Evolutionary conservation across 2,888 invertebrate genomes (phyloP).

Genomic region (Pycnomerus fuliginosus): DNA sequence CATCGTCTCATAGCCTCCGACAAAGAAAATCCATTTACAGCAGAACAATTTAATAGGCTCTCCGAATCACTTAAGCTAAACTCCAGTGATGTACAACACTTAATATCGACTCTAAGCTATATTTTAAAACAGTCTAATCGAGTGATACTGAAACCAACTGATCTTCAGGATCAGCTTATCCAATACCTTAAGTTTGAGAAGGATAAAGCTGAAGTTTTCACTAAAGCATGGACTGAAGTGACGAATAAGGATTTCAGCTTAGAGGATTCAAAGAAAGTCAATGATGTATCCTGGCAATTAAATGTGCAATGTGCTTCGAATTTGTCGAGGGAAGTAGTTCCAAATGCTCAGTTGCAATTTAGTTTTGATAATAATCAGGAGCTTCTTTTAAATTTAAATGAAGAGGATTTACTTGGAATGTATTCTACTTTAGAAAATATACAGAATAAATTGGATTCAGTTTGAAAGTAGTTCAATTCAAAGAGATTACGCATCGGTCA

Average conservation of each 20-base stretch:
- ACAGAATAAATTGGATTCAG: no score
- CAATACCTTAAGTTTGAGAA: slow-evolving; percentile 54
- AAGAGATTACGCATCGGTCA: no score
- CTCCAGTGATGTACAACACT: slow-evolving; percentile 32
- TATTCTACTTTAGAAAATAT: no score
- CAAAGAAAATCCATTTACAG: slow-evolving; percentile 34
- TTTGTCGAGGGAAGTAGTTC: slow-evolving; percentile 52
- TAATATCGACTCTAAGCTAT: slow-evolving; percentile 44
- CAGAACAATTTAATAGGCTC: slow-evolving; percentile 38
- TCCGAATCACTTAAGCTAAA: slow-evolving; percentile 38
- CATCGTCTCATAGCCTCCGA: slow-evolving; percentile 35
- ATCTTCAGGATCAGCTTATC: slow-evolving; percentile 55
- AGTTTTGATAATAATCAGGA: slow-evolving; percentile 41
- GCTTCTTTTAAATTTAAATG: no score
- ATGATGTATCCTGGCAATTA: slow-evolving; percentile 59
- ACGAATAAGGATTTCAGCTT: slow-evolving; percentile 58
- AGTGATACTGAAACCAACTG: slow-evolving; percentile 58
- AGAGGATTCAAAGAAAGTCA: slow-evolving; percentile 53
- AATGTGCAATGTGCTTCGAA: slow-evolving; percentile 57
- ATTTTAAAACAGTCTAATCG: slow-evolving; percentile 56
- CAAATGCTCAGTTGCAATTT: slow-evolving; percentile 56
- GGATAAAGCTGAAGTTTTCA: slow-evolving; percentile 58
- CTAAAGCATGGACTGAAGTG: slow-evolving; percentile 57
- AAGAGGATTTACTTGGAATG: no score
- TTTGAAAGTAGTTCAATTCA: no score